These are phyloP conservation scores for Anthonomus grandis DNA, from an alignment of 1,140 invertebrate species.

Conservation along the genomic window DNA sequence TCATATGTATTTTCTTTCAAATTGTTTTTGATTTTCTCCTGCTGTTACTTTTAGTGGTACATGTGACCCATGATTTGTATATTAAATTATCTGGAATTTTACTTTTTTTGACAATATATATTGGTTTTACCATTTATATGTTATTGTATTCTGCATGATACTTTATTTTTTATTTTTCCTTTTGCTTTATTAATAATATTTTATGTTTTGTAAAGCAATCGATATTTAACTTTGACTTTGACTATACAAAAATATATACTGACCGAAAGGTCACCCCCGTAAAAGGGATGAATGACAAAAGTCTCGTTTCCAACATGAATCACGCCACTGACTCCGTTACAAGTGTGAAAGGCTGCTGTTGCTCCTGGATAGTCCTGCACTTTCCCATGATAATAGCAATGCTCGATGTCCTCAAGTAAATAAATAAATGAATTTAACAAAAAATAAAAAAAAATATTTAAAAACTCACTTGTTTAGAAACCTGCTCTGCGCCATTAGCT, in stretches of 20 bases:
- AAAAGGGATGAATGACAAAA: conserved; percentile 95
- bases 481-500: conserved; percentile 65
- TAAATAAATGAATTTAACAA: conserved; percentile 12
- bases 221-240: too few relatives aligned
- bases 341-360: conserved; percentile 94
- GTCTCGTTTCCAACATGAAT: conserved; percentile 96
- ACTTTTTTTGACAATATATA: too few relatives aligned
- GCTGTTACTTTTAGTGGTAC: too few relatives aligned
- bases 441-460: background rate
- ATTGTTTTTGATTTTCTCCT: too few relatives aligned
- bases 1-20: too few relatives aligned
- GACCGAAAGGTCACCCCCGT: conserved; percentile 93
- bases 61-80: too few relatives aligned
- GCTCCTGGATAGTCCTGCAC: conserved; percentile 94
- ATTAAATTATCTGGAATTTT: too few relatives aligned
- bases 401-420: conserved; percentile 82
- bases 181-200: too few relatives aligned
- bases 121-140: too few relatives aligned
- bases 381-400: conserved; percentile 94
- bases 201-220: too few relatives aligned
- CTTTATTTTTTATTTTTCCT: too few relatives aligned
- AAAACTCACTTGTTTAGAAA: conserved; percentile 61
- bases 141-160: too few relatives aligned
- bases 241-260: conserved; percentile 52
- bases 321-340: conserved; percentile 93